Evolutionary conservation across 37 sponge, comb jelly and placozoan genomes (phyloP).

Genomic region (Bolinopsis microptera): DNA sequence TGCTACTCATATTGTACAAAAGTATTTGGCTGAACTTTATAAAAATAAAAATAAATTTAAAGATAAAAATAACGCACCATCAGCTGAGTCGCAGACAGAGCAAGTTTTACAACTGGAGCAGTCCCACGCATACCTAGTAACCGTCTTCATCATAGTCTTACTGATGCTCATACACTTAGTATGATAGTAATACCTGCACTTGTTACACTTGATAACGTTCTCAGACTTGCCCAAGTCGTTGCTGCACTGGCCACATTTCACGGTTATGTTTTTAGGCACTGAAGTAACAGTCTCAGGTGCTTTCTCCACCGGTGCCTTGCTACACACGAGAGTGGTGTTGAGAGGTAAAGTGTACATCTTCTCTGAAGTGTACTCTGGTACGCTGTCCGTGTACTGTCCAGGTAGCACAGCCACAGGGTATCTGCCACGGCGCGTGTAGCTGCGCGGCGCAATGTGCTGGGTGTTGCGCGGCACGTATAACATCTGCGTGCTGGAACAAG

Average conservation of each 20-base stretch:
- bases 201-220: neutral
- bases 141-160: constrained; percentile 44
- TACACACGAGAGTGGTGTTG: constrained; percentile 13
- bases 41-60: too few species aligned
- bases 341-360: constrained; percentile 11
- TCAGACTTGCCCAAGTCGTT: constrained; percentile 18
- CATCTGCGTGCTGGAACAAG: neutral
- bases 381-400: constrained; percentile 80
- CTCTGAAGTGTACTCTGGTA: constrained; percentile 41
- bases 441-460: constrained; percentile 36
- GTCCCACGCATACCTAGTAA: constrained; percentile 79
- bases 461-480: constrained; percentile 40
- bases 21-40: too few species aligned
- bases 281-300: neutral
- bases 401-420: constrained; percentile 86
- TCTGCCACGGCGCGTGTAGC: constrained; percentile 20
- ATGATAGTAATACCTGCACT: constrained; percentile 61
- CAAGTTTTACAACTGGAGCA: constrained; percentile 89
- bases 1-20: too few species aligned
- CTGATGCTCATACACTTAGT: constrained; percentile 76
- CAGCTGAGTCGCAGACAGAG: constrained; percentile 71
- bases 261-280: neutral
- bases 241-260: constrained; percentile 10
- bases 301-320: neutral
- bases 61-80: constrained; percentile 68